Base-by-base conservation (phyloP, 1,140 invertebrate genomes). In the Drosophila pallidifrons region DNA sequence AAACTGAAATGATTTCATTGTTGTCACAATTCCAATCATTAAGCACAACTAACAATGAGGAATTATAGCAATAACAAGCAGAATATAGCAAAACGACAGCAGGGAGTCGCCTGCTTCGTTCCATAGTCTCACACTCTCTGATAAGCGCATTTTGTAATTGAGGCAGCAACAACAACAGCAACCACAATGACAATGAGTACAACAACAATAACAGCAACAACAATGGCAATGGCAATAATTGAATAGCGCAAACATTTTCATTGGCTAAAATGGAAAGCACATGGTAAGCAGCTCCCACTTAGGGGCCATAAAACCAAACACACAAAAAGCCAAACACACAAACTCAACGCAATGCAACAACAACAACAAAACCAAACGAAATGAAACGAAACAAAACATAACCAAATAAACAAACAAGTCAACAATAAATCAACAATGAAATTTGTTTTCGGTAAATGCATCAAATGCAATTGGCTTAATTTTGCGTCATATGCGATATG, bases 11-110 rank as follows among this genome's bases (percentile, higher is more conserved):
- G 82, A 60, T 74, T 76, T 77, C 80, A 82, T 82, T 87, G 75
- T 87, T 87, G 82, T 87, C 82, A 75, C 73, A 88, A 88, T 80
- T 79, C 59, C 66, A 87, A 86, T 87, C 79, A 86, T 86, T 87
- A 87, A 75, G 61, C 69, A 82, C 69, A 86, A 69, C 69, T 71
- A 81, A 75, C 82, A 79, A 69, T 72, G 67, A 55, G 75, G 52
- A 46, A 61, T 60, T 45, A 60, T 25, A 60, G 41, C 55, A 73
- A 54, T 46, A 46, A 54, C 46, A 52, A 38, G 30, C 25, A 10
- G 20, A 52, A 15, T 13, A 35, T 20, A 46, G 28, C 46, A 52
- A 25, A 25, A 46, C 64, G 28, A 11, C 43, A 25, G 28, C 63
- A 28, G 35, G 45, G 59, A 38, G 59, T 38, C 35, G 35, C 35